A percentile compares a stretch with the other conserved stretches of the same genome.
Evolutionary conservation across 2,888 invertebrate species (phyloP).

Genomic region (Leistus spinibarbis): DNA sequence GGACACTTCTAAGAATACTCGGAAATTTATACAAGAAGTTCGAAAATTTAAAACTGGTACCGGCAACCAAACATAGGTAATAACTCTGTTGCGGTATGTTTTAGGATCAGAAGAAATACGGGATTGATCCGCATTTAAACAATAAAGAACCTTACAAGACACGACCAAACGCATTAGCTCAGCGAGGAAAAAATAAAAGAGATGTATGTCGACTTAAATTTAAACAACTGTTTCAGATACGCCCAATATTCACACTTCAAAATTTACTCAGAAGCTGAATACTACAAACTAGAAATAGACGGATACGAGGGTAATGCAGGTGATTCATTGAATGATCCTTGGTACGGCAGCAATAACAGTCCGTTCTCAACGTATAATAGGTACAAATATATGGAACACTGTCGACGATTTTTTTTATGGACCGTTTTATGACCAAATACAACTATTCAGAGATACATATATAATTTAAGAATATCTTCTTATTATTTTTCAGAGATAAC

Average conservation of each 20-base stretch:
- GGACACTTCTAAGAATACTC: not conserved
- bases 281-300: conserved; percentile 90
- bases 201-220: no score
- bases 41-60: no score
- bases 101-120: no score
- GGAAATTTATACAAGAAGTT: not conserved
- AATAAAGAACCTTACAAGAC: no score
- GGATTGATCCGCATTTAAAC: no score
- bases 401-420: conserved; percentile 5
- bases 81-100: no score
- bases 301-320: conserved; percentile 91
- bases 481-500: conserved; percentile 72
- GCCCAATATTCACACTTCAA: conserved; percentile 92
- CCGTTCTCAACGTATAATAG: conserved; percentile 92
- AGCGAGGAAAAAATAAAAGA: no score
- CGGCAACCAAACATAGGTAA: no score
- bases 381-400: conserved; percentile 56
- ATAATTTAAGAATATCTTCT: not conserved
- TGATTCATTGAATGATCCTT: conserved; percentile 90
- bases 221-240: conserved; percentile 63
- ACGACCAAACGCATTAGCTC: no score
- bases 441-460: not conserved
- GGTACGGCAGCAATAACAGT: conserved; percentile 93
- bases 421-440: no score
- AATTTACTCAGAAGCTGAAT: conserved; percentile 89